Base-by-base conservation (phyloP, 2,113 vertebrate genomes). In the Gambusia holbrooki region DNA sequence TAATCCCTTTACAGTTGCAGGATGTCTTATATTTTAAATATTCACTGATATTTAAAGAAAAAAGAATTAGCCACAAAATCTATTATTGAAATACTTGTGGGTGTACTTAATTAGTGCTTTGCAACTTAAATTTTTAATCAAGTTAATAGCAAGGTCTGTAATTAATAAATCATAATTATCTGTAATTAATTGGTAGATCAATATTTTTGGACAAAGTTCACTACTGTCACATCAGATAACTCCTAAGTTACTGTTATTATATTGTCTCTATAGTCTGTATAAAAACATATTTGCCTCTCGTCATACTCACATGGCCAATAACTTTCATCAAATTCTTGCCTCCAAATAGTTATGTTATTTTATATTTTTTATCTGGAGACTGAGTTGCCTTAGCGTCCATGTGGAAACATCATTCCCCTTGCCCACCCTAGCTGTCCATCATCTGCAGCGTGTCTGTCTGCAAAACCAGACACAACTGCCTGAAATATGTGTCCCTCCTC, bases 401-500 rank as follows among this genome's bases (percentile, higher is more conserved):
- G 83, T 29, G 29, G 82, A 88, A 90, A 54, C 71, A 76, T 83
- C 51, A 27, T 70, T 77, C 62, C 83, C 76, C 54, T 42, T 33
- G 82, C 83, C 87, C 77, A 63, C 82, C 77, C 42, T 74, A 76
- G 73, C 80, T 67, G 79, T 90, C 90, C 85, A 89, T 92, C 90
- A 92, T 81, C 70, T 74, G 69, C 87, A 88, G 83, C 83, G 82
- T 89, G 82, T 88, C 85, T 85, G 82, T 89, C 90, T 87, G 82
- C 75, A 86, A 66, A 83, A 88, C 69, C 85, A 90, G 82, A 89
- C 85, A 88, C 88, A 88, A 86, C 88, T 81, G 83, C 71, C 78
- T 91, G 89, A 91, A 92, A 90, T 92, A 93, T 93, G 91, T 89
- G 84, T 84, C 89, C 85, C 85, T 89, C 85, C 87, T 90, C 79